Base-by-base conservation (phyloP, 2,888 invertebrate genomes). In the Anthoptus insignis region DNA sequence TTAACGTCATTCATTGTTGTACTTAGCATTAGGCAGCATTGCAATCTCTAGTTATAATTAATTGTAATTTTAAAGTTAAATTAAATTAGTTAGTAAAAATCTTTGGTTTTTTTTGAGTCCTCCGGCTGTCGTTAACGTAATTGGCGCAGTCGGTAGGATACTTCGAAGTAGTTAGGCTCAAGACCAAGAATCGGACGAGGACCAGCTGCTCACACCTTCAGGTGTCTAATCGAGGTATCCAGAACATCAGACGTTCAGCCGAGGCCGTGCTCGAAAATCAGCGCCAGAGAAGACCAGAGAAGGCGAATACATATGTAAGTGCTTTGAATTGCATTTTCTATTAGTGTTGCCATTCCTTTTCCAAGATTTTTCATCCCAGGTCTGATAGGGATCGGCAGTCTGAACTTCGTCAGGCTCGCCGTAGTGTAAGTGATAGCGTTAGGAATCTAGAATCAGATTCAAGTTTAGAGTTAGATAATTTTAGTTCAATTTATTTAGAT, bases 341-440 rank as follows among this genome's bases (percentile, higher is more conserved):
- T 19, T 16, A 5, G 60, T 60, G 60, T 60, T 60, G 60, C 53
- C 22, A 37, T 14, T 22, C 52, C 42, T 52, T 59, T 42, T 60
- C 24, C 53, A 61, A n/a, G 53, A 54, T 61, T 61, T 61, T 54
- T 5, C 47, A 54, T n/a, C 60, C 60, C 45, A 53, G 13, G 24
- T 53, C 60, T 7, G 39, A 21, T 60, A 60, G 53, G 59, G 59
- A 14, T 14, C 59, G 59, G 59, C 34, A n/a, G 50, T 59, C 59
- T 59, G 52, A 59, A 59, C 39, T 59, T 45, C 60, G 45, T 61
- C 60, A 61, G 60, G 24, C 60, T 61, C 60, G 60, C 60, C 60
- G 22, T 54, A 52, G 19, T 37, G 52, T 32, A 54, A 54, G 52
- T n/a, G 61, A 61, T 61, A 61, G 27, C 4, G 24, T 54, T 47